phyloP scores from a whole-genome alignment of 2,888 invertebrate genomes.

The Cabera pusaria region DNA sequence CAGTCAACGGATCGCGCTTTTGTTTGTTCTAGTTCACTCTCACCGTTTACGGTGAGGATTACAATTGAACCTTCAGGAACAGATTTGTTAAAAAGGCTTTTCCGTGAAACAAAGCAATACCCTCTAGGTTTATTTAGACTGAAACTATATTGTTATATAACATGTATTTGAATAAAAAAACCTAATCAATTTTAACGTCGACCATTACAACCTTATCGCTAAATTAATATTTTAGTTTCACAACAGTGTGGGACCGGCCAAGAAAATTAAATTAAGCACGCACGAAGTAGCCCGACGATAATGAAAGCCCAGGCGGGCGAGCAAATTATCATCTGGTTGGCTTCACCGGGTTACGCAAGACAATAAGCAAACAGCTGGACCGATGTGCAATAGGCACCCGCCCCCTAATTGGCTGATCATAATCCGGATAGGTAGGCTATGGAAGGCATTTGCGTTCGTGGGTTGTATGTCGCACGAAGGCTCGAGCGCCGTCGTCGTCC shows the following conservation, averaged over 20 bases:
- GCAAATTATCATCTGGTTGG: conserved; percentile 73
- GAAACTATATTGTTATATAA: too few species aligned
- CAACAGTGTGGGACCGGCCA: conserved; percentile 50
- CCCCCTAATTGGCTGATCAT: conserved; percentile 71
- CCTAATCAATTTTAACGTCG: conserved; percentile 5
- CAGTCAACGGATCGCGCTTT: conserved; percentile 40
- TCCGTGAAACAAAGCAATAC: too few species aligned
- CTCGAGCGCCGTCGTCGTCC: conserved; percentile 54
- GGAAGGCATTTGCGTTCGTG: conserved; percentile 65
- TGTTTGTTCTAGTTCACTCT: conserved; percentile 31
- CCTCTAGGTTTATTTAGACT: too few species aligned
- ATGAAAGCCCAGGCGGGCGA: conserved; percentile 67
- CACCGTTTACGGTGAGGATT: conserved; percentile 19
- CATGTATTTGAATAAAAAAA: too few species aligned
- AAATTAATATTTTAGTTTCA: conserved; percentile 48
- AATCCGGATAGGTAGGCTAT: conserved; percentile 69
- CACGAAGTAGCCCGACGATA: conserved; percentile 70
- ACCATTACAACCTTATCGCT: conserved; percentile 20
- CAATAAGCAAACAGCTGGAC: conserved; percentile 69
- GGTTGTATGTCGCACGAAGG: conserved; percentile 69
- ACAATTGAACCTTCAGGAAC: conserved; percentile 2
- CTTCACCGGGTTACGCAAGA: conserved; percentile 76
- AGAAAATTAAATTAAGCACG: conserved; percentile 74
- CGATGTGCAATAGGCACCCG: conserved; percentile 69
- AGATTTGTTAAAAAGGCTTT: conserved; percentile 1